Evolutionary conservation across 1,140 invertebrate genomes (phyloP).

Genomic region (Euwallacea fornicatus): DNA sequence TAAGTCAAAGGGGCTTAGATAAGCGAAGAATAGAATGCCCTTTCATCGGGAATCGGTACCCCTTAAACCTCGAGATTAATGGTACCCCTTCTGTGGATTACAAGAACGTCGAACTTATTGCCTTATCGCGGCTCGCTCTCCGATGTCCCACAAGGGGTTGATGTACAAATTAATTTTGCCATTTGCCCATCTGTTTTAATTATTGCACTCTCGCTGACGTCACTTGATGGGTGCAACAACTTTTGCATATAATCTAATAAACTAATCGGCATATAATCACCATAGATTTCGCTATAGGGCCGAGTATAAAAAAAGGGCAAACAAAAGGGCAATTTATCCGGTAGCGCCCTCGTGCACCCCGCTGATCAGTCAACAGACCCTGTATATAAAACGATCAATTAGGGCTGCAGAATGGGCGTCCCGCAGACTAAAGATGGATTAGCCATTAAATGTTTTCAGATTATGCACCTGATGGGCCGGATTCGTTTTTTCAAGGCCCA

Average conservation of each 20-base stretch:
- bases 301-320: constrained; percentile 18
- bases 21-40: constrained; percentile 8
- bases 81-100: too few species aligned
- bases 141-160: too few species aligned
- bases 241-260: too few species aligned
- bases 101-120: too few species aligned
- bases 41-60: constrained; percentile 4
- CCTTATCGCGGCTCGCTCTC: too few species aligned
- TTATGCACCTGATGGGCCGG: constrained; percentile 38
- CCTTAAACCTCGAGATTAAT: not conserved
- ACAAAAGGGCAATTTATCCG: constrained; percentile 19
- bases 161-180: too few species aligned
- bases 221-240: too few species aligned
- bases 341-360: constrained; percentile 17
- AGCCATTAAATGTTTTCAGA: constrained; percentile 36
- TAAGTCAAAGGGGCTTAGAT: constrained; percentile 14
- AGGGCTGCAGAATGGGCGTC: constrained; percentile 31
- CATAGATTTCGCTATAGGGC: too few species aligned
- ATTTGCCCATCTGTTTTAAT: too few species aligned
- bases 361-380: constrained; percentile 26
- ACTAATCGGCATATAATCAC: too few species aligned
- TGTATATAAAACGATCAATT: constrained; percentile 39
- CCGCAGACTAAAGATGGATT: constrained; percentile 38
- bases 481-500: constrained; percentile 13
- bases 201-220: too few species aligned